Conservation (phyloP, 1,140 invertebrate genomes). For the Drosophila triauraria region DNA sequence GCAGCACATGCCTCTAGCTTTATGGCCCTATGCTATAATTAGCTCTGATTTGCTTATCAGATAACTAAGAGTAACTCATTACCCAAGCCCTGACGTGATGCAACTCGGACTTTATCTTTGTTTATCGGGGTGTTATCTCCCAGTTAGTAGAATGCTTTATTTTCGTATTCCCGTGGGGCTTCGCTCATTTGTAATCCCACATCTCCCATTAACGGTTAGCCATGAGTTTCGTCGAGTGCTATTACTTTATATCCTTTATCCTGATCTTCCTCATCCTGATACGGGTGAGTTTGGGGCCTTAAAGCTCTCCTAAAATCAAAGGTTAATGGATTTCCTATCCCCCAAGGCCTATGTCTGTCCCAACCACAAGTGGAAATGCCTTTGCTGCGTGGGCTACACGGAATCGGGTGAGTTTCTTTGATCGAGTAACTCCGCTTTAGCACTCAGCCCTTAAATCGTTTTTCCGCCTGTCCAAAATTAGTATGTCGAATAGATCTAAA, state of each 20-base stretch:
- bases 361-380: conserved; percentile 42
- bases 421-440: conserved; percentile 6
- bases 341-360: conserved; percentile 45
- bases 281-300: conserved; percentile 29
- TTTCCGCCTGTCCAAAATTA: conserved; percentile 18
- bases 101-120: conserved; percentile 45
- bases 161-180: conserved; percentile 1
- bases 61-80: conserved; percentile 12
- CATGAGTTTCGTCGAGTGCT: conserved; percentile 54
- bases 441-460: not conserved
- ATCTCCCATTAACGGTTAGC: conserved; percentile 6
- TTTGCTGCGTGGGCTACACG: conserved; percentile 37
- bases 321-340: not conserved
- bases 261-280: conserved; percentile 51
- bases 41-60: conserved; percentile 50
- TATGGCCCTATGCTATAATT: conserved; percentile 33
- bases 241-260: conserved; percentile 56
- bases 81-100: conserved; percentile 35
- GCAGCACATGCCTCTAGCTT: conserved; percentile 13
- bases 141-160: conserved; percentile 5
- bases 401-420: conserved; percentile 36
- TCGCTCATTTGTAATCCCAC: conserved; percentile 35
- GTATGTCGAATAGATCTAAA: not conserved
- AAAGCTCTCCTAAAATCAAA: too few relatives aligned
- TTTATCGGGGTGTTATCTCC: conserved; percentile 36